A percentile compares a stretch with the other conserved stretches of the same genome.
phyloP scores from a whole-genome alignment of 2,888 invertebrate genomes.

The Gnatocerus cornutus region DNA sequence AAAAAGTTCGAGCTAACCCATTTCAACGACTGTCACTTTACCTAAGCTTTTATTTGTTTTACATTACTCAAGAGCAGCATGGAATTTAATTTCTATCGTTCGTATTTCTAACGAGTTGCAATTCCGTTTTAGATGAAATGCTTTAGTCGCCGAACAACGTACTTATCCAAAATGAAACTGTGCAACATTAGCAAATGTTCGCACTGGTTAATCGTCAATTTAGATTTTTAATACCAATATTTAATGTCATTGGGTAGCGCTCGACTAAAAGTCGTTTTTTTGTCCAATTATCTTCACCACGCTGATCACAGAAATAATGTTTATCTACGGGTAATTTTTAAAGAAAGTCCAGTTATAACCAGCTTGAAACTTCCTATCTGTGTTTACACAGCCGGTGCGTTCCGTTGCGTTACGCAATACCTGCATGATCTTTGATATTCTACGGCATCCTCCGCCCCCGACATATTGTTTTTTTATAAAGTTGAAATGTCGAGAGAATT shows the following conservation, averaged over 20 bases:
- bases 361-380: slow-evolving; percentile 28
- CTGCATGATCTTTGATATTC: slow-evolving; percentile 33
- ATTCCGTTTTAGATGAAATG: background rate
- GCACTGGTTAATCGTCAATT: no score
- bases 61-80: slow-evolving; percentile 17
- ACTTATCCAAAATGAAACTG: no score
- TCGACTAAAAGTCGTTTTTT: no score
- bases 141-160: background rate
- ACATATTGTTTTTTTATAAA: slow-evolving; percentile 12
- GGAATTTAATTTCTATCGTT: slow-evolving; percentile 25
- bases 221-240: no score
- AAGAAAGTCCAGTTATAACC: slow-evolving; percentile 25
- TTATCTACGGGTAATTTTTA: slow-evolving; percentile 45
- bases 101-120: background rate
- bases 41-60: slow-evolving; percentile 20
- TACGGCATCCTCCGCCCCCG: slow-evolving; percentile 2
- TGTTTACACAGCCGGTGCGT: slow-evolving; percentile 47
- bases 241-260: no score
- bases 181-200: no score
- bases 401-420: slow-evolving; percentile 32
- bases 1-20: slow-evolving; percentile 5
- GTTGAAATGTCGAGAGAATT: slow-evolving; percentile 10
- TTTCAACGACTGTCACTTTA: slow-evolving; percentile 21
- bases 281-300: slow-evolving; percentile 41
- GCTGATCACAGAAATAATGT: slow-evolving; percentile 15